Percentiles rank a stretch among this genome's conserved stretches.
Conservation (phyloP, 2,113 vertebrate genomes). For the Pelodiscus sinensis region DNA sequence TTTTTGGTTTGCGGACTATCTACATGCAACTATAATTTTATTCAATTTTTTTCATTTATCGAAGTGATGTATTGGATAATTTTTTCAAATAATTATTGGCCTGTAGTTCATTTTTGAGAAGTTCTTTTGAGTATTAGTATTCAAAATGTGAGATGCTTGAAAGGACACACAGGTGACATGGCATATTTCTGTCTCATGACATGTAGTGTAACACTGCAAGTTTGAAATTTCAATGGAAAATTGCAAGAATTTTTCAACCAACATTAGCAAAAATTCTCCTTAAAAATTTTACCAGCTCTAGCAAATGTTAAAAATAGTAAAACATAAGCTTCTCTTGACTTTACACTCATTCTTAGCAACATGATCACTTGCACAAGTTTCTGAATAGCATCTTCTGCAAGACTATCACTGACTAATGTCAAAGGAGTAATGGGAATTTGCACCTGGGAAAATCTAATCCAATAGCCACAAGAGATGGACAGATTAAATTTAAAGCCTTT, state of each 20-base stretch:
- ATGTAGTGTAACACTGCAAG: rapidly evolving
- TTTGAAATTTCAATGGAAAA: neutral
- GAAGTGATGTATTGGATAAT: neutral
- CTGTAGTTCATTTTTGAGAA: neutral
- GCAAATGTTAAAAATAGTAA: neutral
- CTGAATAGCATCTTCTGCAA: neutral
- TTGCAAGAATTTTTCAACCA: neutral
- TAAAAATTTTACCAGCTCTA: neutral
- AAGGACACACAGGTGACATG: neutral
- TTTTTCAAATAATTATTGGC: neutral
- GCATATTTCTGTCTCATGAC: neutral
- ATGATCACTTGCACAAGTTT: neutral
- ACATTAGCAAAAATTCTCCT: neutral
- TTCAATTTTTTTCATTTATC: neutral
- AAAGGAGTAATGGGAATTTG: neutral
- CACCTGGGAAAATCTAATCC: neutral
- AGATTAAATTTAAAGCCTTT: neutral
- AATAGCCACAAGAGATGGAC: neutral
- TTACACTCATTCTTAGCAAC: neutral
- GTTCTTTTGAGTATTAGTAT: neutral
- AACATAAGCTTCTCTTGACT: neutral
- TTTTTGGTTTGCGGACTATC: neutral
- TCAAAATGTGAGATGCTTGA: neutral
- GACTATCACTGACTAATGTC: neutral
- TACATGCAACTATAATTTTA: neutral